Conservation (phyloP, 1,140 invertebrate genomes). For the Rhopalosiphum padi region DNA sequence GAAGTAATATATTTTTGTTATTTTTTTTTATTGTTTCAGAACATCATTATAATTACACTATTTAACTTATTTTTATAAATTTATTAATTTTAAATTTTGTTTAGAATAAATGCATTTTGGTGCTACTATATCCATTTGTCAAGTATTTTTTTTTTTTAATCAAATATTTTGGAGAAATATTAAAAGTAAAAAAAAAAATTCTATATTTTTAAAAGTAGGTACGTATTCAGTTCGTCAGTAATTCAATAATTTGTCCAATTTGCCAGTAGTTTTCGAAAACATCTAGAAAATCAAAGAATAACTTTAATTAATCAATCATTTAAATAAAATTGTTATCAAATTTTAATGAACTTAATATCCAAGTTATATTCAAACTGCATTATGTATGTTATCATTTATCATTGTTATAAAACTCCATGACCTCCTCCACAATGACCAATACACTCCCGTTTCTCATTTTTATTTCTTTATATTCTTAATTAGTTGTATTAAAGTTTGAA, state of each 20-base stretch:
- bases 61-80: neutral
- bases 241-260: neutral
- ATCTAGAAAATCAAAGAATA: neutral
- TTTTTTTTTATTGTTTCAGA: neutral
- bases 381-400: neutral
- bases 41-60: neutral
- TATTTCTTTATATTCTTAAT: neutral
- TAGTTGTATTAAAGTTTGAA: conserved; percentile 7
- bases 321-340: neutral
- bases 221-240: neutral
- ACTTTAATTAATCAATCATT: neutral
- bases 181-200: too few species aligned
- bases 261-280: neutral
- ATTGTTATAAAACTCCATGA: neutral
- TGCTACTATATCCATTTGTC: neutral
- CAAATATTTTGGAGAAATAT: too few species aligned
- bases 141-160: too few species aligned
- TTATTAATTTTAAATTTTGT: neutral
- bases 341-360: too few species aligned
- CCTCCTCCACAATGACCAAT: neutral
- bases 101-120: neutral
- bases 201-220: neutral
- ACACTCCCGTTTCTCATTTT: neutral
- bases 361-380: neutral
- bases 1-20: neutral